A percentile compares a stretch with the other conserved stretches of the same genome.
Evolutionary conservation across 1,140 invertebrate genomes (phyloP).

Genomic region (Cheumatopsyche charites): DNA sequence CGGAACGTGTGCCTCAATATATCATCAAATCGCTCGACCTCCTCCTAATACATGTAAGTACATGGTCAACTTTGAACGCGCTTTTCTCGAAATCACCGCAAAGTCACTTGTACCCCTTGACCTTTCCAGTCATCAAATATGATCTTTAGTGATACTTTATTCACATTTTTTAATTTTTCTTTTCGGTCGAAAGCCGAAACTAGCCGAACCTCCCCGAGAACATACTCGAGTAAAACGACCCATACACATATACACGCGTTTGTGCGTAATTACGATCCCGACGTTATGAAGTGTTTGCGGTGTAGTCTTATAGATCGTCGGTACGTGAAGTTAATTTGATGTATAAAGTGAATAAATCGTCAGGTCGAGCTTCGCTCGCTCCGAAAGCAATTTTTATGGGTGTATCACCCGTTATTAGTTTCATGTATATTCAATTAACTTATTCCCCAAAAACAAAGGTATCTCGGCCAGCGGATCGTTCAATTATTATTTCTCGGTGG

Average conservation of each 20-base stretch:
- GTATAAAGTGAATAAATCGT: slow-evolving; percentile 27
- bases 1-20: no score
- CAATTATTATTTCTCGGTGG: slow-evolving; percentile 15
- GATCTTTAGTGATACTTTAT: no score
- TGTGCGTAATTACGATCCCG: neutral
- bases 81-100: no score
- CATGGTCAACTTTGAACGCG: no score
- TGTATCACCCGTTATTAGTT: slow-evolving; percentile 46
- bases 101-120: no score
- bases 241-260: neutral
- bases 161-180: no score
- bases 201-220: neutral
- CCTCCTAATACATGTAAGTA: no score
- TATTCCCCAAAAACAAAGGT: slow-evolving; percentile 47
- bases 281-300: slow-evolving; percentile 25
- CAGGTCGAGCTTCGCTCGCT: slow-evolving; percentile 25
- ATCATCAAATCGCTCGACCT: no score
- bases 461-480: slow-evolving; percentile 29
- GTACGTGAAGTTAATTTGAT: slow-evolving; percentile 28
- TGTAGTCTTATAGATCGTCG: slow-evolving; percentile 10
- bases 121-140: no score
- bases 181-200: neutral
- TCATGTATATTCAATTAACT: slow-evolving; percentile 49
- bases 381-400: slow-evolving; percentile 39
- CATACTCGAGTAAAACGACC: neutral